These are phyloP conservation scores for Mya arenaria DNA, from an alignment of 1,140 invertebrate genomes.

Conservation along the genomic window DNA sequence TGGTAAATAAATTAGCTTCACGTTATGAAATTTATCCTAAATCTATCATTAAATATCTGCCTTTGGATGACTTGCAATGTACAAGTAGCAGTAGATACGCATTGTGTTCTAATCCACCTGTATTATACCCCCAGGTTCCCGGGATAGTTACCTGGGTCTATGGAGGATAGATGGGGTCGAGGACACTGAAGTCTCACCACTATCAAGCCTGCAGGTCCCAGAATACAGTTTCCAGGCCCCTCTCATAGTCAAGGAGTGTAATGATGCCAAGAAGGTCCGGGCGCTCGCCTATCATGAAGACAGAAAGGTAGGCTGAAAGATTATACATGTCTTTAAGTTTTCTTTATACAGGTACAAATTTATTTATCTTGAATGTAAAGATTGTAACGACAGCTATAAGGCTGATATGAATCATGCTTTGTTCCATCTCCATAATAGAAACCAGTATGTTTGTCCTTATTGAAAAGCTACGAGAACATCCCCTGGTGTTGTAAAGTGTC, in stretches of 20 bases:
- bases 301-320: slow-evolving; percentile 74
- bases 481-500: no score
- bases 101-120: not conserved
- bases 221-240: slow-evolving; percentile 85
- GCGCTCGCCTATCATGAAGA: slow-evolving; percentile 92
- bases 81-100: not conserved
- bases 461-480: no score
- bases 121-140: slow-evolving; percentile 83
- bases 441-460: no score
- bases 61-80: no score
- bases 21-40: no score
- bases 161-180: slow-evolving; percentile 81
- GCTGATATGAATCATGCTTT: no score
- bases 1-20: slow-evolving; percentile 84
- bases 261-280: slow-evolving; percentile 88
- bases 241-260: slow-evolving; percentile 88
- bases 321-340: no score
- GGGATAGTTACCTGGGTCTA: slow-evolving; percentile 87
- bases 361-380: no score
- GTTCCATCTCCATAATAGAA: no score
- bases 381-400: no score
- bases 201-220: slow-evolving; percentile 69
- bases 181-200: slow-evolving; percentile 58
- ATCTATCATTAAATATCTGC: no score
- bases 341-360: no score